phyloP scores from a whole-genome alignment of 1,140 invertebrate species.

The Euura lappo region DNA sequence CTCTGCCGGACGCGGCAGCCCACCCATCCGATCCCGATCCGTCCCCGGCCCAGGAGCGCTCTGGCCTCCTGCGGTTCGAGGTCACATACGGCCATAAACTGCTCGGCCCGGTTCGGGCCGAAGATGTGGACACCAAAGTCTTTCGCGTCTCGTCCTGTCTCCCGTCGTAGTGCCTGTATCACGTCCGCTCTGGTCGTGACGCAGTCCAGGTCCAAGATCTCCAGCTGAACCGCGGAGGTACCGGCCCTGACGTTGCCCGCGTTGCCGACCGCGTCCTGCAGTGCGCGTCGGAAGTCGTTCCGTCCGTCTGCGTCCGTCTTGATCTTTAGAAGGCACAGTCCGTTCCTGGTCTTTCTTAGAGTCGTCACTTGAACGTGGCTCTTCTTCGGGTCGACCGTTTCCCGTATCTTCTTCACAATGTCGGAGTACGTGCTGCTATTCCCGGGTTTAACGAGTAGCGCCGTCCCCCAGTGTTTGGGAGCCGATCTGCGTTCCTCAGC shows the following conservation, averaged over 20 bases:
- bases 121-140: constrained; percentile 19
- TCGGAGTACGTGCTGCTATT: constrained; percentile 16
- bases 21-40: constrained; percentile 19
- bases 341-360: constrained; percentile 15
- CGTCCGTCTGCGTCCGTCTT: constrained; percentile 15
- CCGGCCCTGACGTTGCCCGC: too few species aligned
- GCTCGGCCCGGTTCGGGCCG: constrained; percentile 21
- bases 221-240: constrained; percentile 14
- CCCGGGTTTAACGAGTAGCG: constrained; percentile 18
- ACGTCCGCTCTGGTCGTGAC: constrained; percentile 13
- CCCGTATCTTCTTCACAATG: constrained; percentile 16
- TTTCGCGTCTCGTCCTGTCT: constrained; percentile 18
- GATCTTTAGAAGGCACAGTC: constrained; percentile 18
- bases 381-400: constrained; percentile 12
- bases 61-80: constrained; percentile 15
- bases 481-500: constrained; percentile 4
- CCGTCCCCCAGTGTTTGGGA: constrained; percentile 11
- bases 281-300: constrained; percentile 10
- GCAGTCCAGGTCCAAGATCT: constrained; percentile 19
- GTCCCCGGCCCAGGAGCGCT: constrained; percentile 15
- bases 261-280: background rate
- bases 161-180: constrained; percentile 8
- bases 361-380: constrained; percentile 17
- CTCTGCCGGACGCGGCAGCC: constrained; percentile 19
- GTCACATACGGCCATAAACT: constrained; percentile 20